Percentiles rank a stretch among this genome's conserved stretches.
Conservation (phyloP, 2,113 vertebrate genomes). For the Eptesicus fuscus region DNA sequence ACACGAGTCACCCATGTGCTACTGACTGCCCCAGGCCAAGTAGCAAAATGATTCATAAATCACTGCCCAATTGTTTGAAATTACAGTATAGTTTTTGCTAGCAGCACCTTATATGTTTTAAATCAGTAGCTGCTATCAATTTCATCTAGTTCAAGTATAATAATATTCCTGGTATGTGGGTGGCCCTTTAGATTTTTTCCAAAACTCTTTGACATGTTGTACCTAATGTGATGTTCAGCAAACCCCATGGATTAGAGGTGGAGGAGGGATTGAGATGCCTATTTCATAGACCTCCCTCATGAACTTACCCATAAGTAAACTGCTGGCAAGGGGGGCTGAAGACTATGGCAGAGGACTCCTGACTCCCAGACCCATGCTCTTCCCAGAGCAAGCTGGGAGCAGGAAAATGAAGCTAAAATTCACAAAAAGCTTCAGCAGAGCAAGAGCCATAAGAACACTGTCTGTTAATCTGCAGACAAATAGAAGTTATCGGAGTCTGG, state of each 20-base stretch:
- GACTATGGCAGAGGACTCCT: not conserved
- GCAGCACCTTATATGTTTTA: not conserved
- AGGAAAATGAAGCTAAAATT: not conserved
- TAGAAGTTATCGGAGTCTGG: not conserved
- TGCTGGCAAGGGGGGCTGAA: not conserved
- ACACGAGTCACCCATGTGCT: not conserved
- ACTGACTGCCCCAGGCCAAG: not conserved
- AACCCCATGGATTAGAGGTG: not conserved
- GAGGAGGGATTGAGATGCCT: not conserved
- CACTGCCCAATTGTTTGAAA: not conserved
- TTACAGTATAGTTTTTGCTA: not conserved
- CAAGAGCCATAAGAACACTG: not conserved
- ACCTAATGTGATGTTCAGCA: not conserved
- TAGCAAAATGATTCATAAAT: constrained; percentile 27
- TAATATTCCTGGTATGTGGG: not conserved
- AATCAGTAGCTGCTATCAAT: constrained; percentile 7
- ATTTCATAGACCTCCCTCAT: not conserved
- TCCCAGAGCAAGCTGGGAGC: not conserved
- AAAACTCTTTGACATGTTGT: constrained; percentile 20
- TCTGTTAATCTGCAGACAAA: not conserved
- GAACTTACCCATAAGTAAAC: not conserved
- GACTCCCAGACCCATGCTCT: not conserved
- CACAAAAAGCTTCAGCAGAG: not conserved
- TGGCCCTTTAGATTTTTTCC: constrained; percentile 23
- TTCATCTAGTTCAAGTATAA: constrained; percentile 15